A percentile compares a stretch with the other conserved stretches of the same genome.
These are phyloP conservation scores for Sipha maydis DNA, from an alignment of 2,888 invertebrate genomes.

Conservation along the genomic window DNA sequence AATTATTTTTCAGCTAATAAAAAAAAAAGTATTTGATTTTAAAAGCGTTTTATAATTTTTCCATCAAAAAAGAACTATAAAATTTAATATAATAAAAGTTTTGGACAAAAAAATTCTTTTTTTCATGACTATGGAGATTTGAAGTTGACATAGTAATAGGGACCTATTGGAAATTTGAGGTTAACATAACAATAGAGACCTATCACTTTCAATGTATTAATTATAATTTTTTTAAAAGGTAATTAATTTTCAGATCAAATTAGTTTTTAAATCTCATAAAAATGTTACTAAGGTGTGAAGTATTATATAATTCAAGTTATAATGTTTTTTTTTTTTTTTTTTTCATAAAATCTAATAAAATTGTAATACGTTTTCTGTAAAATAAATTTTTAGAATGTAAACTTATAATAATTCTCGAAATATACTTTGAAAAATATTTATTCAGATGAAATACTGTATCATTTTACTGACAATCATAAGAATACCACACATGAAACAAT, in stretches of 20 bases:
- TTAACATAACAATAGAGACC: not conserved
- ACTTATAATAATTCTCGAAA: not conserved
- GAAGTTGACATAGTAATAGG: not conserved
- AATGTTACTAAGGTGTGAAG: not conserved
- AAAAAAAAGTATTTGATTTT: constrained; percentile 10
- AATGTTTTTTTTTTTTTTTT: too few species aligned
- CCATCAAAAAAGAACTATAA: not conserved
- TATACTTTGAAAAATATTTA: not conserved
- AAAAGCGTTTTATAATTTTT: constrained; percentile 5
- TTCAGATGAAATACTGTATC: not conserved
- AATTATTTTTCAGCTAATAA: not conserved
- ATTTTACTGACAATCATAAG: not conserved
- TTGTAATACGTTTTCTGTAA: not conserved
- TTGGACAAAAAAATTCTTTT: not conserved
- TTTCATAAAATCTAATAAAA: not conserved
- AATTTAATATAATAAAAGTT: constrained; percentile 26
- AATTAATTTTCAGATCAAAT: constrained; percentile 12
- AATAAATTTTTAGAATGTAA: not conserved
- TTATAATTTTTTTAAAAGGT: not conserved
- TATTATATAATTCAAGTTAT: not conserved
- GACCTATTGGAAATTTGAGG: constrained; percentile 8
- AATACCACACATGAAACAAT: not conserved
- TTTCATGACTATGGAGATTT: constrained; percentile 3
- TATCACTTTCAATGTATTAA: constrained; percentile 15
- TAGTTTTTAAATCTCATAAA: constrained; percentile 25